Percentiles rank a stretch among this genome's conserved stretches.
phyloP scores from a whole-genome alignment of 2,888 invertebrate genomes.

The Papilio protenor region DNA sequence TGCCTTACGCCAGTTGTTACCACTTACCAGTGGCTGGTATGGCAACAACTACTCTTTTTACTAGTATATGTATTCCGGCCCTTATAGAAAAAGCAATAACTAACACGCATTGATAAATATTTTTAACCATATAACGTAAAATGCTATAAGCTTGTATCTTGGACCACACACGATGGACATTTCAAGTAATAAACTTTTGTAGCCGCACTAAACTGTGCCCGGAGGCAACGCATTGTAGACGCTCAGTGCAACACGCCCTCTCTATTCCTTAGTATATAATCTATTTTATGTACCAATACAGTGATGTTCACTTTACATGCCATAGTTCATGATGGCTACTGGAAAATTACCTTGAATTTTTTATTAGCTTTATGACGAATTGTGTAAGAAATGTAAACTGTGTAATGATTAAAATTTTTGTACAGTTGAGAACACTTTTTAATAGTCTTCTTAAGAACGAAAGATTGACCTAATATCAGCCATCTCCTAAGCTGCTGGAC shows the following conservation, averaged over 20 bases:
- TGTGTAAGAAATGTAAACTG: too few relatives aligned
- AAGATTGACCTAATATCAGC: too few relatives aligned
- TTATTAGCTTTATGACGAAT: background rate
- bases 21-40: too few relatives aligned
- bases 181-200: constrained; percentile 71
- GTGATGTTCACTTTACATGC: constrained; percentile 19
- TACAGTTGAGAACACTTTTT: background rate
- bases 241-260: constrained; percentile 54
- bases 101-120: too few relatives aligned
- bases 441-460: too few relatives aligned
- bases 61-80: too few relatives aligned
- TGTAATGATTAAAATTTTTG: background rate
- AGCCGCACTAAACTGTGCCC: constrained; percentile 63
- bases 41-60: too few relatives aligned
- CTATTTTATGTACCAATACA: constrained; percentile 54
- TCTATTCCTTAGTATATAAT: constrained; percentile 49
- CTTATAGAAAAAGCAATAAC: too few relatives aligned
- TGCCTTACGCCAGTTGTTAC: too few relatives aligned
- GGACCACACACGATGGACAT: constrained; percentile 54
- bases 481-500: too few relatives aligned
- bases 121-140: too few relatives aligned
- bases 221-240: constrained; percentile 66
- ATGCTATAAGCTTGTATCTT: constrained; percentile 43
- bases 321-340: constrained; percentile 8
- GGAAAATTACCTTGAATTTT: background rate